Evolutionary conservation across 2,888 invertebrate species (phyloP).

Genomic region (Drosophila flavopinicola): DNA sequence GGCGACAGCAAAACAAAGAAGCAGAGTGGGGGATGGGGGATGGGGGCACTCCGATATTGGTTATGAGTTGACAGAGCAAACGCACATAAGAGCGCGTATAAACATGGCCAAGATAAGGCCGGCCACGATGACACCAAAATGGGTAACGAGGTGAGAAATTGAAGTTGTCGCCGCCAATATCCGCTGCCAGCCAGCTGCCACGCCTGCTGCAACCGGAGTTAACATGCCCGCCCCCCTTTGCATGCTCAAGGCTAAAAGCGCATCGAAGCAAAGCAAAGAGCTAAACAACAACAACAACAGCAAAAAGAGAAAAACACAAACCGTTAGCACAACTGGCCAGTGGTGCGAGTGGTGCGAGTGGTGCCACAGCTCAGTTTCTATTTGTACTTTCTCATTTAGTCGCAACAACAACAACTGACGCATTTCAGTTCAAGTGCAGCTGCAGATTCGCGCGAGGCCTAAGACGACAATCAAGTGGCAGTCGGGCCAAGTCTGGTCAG

Average conservation of each 20-base stretch:
- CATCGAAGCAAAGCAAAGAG: conserved; percentile 36
- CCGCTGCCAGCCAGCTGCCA: conserved; percentile 18
- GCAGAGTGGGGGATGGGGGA: not conserved
- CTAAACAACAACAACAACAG: not conserved
- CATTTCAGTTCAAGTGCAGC: conserved; percentile 78
- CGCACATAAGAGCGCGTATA: conserved; percentile 48
- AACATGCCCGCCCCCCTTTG: not conserved
- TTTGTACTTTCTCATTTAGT: conserved; percentile 78
- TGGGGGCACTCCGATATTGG: conserved; percentile 33
- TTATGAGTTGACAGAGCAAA: conserved; percentile 57
- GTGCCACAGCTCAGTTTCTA: conserved; percentile 62
- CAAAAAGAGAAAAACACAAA: conserved; percentile 6
- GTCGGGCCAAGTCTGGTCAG: conserved; percentile 34
- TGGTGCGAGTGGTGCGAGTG: conserved; percentile 4
- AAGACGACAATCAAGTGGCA: conserved; percentile 58
- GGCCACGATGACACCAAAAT: conserved; percentile 19
- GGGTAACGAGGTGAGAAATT: conserved; percentile 54
- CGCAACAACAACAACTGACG: conserved; percentile 49
- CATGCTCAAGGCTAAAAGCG: conserved; percentile 54
- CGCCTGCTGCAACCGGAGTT: conserved; percentile 27
- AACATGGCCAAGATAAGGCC: conserved; percentile 56
- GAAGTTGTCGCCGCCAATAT: conserved; percentile 24
- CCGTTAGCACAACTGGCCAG: conserved; percentile 33
- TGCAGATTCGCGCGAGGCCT: conserved; percentile 56
- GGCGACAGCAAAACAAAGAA: not conserved